Evolutionary conservation across 2,113 vertebrate species (phyloP), one percentile per base, ranked within the genome.

Genomic region (Xiphorhynchus elegans): DNA sequence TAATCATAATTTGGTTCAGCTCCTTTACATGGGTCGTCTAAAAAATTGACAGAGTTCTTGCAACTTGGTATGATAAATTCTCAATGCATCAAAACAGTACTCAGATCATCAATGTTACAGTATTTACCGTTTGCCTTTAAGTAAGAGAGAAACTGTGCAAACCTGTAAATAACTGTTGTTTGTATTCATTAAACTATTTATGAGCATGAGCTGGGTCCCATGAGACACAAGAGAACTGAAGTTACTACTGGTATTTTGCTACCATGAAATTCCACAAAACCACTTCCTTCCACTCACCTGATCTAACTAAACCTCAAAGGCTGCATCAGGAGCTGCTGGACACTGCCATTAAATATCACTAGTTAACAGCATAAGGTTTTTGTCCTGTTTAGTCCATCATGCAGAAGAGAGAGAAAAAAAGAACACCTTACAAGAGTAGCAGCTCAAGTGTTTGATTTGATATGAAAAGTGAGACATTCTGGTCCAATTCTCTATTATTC

Each of bases 231-330:
- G 29, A 49, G 17, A 60, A 7, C 17, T 13, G 14, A 68, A 62
- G 14, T 37, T 80, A 53, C 13, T 29, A 13, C 5, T 28, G 44
- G 17, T 69, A 52, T 19, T 76, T 70, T 31, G 5, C 11, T 26
- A 6, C 14, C 18, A 28, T 0, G 0, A n/a, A 59, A 16, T 59
- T 78, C 35, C 16, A 37, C 17, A 44, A 37, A 56, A 75, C 10
- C 7, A 33, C 10, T 69, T 64, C 16, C 10, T 29, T 73, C 9
- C 16, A 60, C 28, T 77, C 17, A 31, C 10, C 4, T 55, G 15
- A 68, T 37, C 17, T 1, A 2, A 50, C 7, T 0, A 1, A 68
- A 20, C 12, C 13, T 33, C 19, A 60, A 86, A 85, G 8, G 2
- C 29, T 63, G 2, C 28, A 75, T 23, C 1, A 70, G 44, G 24